Evolutionary conservation across 2,888 invertebrate species (phyloP).

Genomic region (Terebella lapidaria): DNA sequence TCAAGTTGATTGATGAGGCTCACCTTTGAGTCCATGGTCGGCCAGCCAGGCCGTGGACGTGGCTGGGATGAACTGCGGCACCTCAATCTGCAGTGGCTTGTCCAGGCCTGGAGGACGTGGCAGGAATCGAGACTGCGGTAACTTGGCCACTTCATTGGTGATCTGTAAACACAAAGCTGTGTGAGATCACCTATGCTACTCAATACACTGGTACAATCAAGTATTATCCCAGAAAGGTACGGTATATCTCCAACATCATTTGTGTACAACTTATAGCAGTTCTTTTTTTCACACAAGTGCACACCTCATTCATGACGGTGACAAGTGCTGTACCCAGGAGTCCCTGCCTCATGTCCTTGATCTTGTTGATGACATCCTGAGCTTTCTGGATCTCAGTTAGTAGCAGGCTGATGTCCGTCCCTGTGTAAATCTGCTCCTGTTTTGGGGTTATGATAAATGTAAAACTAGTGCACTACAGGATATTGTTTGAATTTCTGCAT

Average conservation of each 20-base stretch:
- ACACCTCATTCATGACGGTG: slow-evolving; percentile 51
- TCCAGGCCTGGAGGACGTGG: slow-evolving; percentile 53
- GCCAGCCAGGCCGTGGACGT: slow-evolving; percentile 49
- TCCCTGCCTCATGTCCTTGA: slow-evolving; percentile 52
- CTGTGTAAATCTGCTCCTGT: slow-evolving; percentile 51
- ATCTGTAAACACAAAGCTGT: not conserved
- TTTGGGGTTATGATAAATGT: too few relatives aligned
- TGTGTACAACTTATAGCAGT: too few relatives aligned
- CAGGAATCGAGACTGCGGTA: slow-evolving; percentile 50
- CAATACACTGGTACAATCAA: not conserved
- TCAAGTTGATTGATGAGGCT: too few relatives aligned
- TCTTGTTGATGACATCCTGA: slow-evolving; percentile 51
- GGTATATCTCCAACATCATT: too few relatives aligned
- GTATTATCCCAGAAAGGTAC: too few relatives aligned
- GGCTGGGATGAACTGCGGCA: slow-evolving; percentile 44
- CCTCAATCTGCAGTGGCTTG: slow-evolving; percentile 42
- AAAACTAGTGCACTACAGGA: too few relatives aligned
- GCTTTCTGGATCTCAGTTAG: slow-evolving; percentile 48
- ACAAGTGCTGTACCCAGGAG: slow-evolving; percentile 52
- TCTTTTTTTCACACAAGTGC: too few relatives aligned
- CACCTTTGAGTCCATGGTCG: slow-evolving; percentile 52
- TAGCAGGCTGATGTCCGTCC: slow-evolving; percentile 50
- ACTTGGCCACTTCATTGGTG: slow-evolving; percentile 42
- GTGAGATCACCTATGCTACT: not conserved
- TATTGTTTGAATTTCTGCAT: too few relatives aligned